Percentiles rank a stretch among this genome's conserved stretches.
phyloP scores from a whole-genome alignment of 2,797 vertebrate species.

The Siniperca scherzeri region DNA sequence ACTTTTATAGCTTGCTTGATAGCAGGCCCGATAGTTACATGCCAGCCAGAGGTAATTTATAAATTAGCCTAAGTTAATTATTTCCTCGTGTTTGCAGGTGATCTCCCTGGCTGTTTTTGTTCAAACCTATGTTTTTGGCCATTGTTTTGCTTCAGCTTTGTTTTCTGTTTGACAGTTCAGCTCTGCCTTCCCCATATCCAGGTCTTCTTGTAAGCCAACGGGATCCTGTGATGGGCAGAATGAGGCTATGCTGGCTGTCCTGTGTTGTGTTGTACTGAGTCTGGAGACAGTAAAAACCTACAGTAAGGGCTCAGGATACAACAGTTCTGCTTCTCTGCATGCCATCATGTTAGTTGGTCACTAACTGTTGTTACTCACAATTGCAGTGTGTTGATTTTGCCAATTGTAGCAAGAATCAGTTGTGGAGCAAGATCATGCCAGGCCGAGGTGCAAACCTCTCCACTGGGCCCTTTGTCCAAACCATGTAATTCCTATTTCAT shows the following conservation, averaged over 20 bases:
- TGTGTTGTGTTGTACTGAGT: conserved; percentile 34
- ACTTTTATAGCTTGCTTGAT: conserved; percentile 60
- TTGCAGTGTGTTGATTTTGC: conserved; percentile 8
- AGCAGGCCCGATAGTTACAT: conserved; percentile 42
- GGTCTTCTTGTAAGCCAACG: conserved; percentile 50
- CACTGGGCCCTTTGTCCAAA: background rate
- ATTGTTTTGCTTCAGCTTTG: conserved; percentile 42
- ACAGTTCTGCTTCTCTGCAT: conserved; percentile 27
- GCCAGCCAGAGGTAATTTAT: conserved; percentile 69
- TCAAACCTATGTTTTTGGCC: conserved; percentile 51
- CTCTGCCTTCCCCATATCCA: conserved; percentile 32
- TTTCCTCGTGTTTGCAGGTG: conserved; percentile 54
- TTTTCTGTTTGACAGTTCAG: conserved; percentile 36
- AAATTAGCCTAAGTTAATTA: conserved; percentile 74
- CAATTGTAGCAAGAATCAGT: conserved; percentile 4
- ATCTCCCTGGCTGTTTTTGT: conserved; percentile 52
- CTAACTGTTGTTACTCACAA: conserved; percentile 11
- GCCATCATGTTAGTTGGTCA: conserved; percentile 16
- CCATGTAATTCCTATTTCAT: background rate
- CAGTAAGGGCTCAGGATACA: conserved; percentile 1
- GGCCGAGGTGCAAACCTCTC: background rate
- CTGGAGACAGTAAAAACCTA: conserved; percentile 37
- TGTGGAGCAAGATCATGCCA: background rate
- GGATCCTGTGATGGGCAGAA: conserved; percentile 57
- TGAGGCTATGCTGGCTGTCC: conserved; percentile 19